Evolutionary conservation across 2,888 invertebrate species (phyloP).

Genomic region (Cinara cedri): DNA sequence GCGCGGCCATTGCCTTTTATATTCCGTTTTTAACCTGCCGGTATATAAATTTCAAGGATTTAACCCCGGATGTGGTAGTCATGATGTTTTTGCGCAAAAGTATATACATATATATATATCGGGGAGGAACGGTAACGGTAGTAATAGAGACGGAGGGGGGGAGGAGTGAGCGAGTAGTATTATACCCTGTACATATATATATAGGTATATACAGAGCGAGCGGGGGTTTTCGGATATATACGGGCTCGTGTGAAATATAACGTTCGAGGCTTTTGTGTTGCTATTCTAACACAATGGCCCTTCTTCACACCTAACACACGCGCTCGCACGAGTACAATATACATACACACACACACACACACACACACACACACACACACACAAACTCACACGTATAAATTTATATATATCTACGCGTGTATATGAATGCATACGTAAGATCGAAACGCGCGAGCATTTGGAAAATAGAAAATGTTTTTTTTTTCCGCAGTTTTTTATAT

Average conservation of each 20-base stretch:
- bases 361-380: too few species aligned
- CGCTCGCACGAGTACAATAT: too few species aligned
- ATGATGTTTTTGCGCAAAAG: not conserved
- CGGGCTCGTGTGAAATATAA: conserved; percentile 52
- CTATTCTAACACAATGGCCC: conserved; percentile 41
- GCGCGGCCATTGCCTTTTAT: conserved; percentile 54
- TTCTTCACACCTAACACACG: conserved; percentile 47
- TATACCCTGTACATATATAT: too few species aligned
- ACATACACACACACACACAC: not conserved
- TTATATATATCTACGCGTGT: not conserved
- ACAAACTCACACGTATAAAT: not conserved
- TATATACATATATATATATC: too few species aligned
- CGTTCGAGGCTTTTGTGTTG: conserved; percentile 54
- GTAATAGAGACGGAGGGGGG: not conserved
- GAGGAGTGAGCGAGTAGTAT: too few species aligned
- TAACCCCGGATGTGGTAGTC: conserved; percentile 42
- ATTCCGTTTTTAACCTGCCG: conserved; percentile 54
- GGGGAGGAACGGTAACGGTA: not conserved
- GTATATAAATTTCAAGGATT: conserved; percentile 56
- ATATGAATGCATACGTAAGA: conserved; percentile 17
- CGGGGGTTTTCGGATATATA: conserved; percentile 11
- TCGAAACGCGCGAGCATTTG: conserved; percentile 32
- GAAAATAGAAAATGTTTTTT: conserved; percentile 39
- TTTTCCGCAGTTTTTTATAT: too few species aligned
- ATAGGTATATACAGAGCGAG: too few species aligned